Base-by-base conservation (phyloP, 2,888 invertebrate genomes). In the Cantharis rustica region DNA sequence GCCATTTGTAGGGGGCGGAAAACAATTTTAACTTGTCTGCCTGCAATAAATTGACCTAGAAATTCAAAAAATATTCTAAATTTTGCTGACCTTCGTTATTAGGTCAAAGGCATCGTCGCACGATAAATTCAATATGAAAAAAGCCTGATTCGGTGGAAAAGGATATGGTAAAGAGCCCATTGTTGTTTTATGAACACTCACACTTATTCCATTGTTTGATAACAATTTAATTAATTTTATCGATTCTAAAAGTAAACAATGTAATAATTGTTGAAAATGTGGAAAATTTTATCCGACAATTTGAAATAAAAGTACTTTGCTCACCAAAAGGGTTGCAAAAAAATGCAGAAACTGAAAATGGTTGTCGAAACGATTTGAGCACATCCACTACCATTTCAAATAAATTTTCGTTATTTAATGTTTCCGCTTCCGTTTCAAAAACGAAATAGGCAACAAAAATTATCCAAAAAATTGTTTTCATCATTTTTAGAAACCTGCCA, bases 1-100 rank as follows among this genome's bases (percentile, higher is more conserved):
- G 79, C 91, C 91, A 91, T 71, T 89, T 88, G 81, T 89, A 90
- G 0, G 91, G 91, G 0, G 89, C 87, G 70, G 88, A 88, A 83
- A 91, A 91, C 75, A 88, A 87, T 4, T 88, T 88, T 13, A 86
- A 80, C 10, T 84, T 79, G 73, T 88, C 89, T 1, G 89, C 89
- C 91, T 91, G 80, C 26, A 85, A 84, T 16, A 71, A 17, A 62
- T 27, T 31, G 47, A 64, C 63, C 16, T 17, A 23, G 13, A 11
- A 26, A 27, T 10, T 11, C 73, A 10, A 70, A 27, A 17, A 75
- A 76, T 2, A 7, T 31, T 23, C 5, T n/a, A n/a, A 47, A 47
- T n/a, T 47, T n/a, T 2, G 1, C 47, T n/a, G 77, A 90, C 90
- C 82, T 84, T 83, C 10, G 83, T 31, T 71, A 91, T 76, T 79